These are phyloP conservation scores for Drosophila nannoptera DNA, from an alignment of 1,140 invertebrate genomes.

Conservation along the genomic window DNA sequence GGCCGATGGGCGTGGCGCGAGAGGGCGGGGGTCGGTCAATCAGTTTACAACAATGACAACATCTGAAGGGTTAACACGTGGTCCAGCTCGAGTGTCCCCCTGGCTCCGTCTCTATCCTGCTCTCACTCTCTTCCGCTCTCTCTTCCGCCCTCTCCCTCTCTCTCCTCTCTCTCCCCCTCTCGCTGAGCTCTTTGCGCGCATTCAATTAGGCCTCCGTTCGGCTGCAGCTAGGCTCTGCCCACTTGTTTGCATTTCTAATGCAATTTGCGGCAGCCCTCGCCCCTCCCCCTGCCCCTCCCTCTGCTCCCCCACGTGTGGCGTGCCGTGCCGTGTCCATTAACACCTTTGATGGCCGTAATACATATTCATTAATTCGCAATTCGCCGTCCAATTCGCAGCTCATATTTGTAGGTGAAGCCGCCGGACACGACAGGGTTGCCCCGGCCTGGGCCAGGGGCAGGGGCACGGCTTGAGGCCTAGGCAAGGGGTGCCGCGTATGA, in stretches of 20 bases:
- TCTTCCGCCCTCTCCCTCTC: too few species aligned
- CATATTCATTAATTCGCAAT: constrained; percentile 72
- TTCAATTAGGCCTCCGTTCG: constrained; percentile 59
- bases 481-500: constrained; percentile 3
- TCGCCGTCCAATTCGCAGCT: constrained; percentile 35
- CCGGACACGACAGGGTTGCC: neutral
- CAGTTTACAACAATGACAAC: constrained; percentile 67
- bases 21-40: constrained; percentile 41
- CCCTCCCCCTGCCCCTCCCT: constrained; percentile 3
- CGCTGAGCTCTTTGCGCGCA: constrained; percentile 60
- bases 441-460: neutral
- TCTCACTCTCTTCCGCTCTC: too few species aligned
- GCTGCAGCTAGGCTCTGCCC: constrained; percentile 25
- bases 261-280: constrained; percentile 65
- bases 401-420: constrained; percentile 12
- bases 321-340: constrained; percentile 75
- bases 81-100: too few species aligned
- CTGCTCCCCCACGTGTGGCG: constrained; percentile 44
- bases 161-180: too few species aligned
- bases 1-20: neutral
- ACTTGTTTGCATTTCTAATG: constrained; percentile 77
- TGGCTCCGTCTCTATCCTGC: too few species aligned
- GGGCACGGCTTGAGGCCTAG: neutral
- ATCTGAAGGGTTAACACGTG: constrained; percentile 73
- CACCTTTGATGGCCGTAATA: constrained; percentile 75